A percentile compares a stretch with the other conserved stretches of the same genome.
Conservation (phyloP, 2,888 invertebrate genomes). For the Athalia circularis region DNA sequence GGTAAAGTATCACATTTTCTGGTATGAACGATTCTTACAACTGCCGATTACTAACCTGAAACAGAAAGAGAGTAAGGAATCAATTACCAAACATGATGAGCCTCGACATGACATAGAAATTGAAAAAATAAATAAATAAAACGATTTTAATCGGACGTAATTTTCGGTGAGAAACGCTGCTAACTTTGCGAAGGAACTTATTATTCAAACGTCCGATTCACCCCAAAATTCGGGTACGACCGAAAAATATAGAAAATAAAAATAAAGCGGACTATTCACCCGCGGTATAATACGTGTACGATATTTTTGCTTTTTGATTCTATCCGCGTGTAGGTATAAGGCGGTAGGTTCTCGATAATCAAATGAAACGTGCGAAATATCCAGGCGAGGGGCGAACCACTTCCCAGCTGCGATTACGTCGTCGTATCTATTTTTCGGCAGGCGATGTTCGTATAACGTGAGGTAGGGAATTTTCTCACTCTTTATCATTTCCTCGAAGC, state of each 20-base stretch:
- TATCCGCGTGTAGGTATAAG: not conserved
- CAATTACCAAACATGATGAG: not conserved
- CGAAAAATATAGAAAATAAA: not conserved
- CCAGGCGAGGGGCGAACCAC: not conserved
- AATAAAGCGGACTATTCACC: not conserved
- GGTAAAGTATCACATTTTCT: not conserved
- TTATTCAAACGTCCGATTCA: no score
- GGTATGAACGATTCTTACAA: constrained; percentile 10
- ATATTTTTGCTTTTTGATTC: no score
- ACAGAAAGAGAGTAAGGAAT: constrained; percentile 25
- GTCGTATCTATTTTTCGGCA: constrained; percentile 12
- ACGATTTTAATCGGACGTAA: no score
- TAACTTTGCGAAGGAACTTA: no score
- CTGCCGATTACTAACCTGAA: constrained; percentile 32
- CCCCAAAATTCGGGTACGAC: no score
- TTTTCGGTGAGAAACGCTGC: no score
- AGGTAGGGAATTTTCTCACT: not conserved
- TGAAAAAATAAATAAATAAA: no score
- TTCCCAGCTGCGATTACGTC: not conserved
- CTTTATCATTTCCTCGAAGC: not conserved
- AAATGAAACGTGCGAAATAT: constrained; percentile 10
- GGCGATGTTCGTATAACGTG: not conserved
- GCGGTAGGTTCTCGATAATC: constrained; percentile 1
- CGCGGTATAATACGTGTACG: not conserved
- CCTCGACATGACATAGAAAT: not conserved